phyloP scores from a whole-genome alignment of 35 echinoderm and acorn worm species.

The Antedon bifida region DNA sequence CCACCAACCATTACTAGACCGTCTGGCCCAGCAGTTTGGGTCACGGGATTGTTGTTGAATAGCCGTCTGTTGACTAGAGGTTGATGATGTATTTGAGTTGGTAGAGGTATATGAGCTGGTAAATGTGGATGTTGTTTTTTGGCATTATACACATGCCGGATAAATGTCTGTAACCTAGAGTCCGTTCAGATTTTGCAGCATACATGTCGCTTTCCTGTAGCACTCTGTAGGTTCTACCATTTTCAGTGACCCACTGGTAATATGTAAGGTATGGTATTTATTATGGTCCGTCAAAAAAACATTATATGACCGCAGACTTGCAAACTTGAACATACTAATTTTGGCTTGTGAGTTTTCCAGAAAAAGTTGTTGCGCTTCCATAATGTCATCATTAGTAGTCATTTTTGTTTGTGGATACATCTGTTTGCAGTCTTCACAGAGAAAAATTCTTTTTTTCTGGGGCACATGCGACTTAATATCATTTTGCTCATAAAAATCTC shows the following conservation, averaged over 20 bases:
- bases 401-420: neutral
- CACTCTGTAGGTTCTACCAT: neutral
- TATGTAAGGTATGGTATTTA: neutral
- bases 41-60: too few relatives aligned
- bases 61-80: too few relatives aligned
- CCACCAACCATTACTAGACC: too few relatives aligned
- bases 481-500: constrained; percentile 18
- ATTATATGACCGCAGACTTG: too few relatives aligned
- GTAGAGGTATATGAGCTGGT: too few relatives aligned
- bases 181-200: neutral
- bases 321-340: neutral
- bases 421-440: neutral
- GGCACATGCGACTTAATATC: constrained; percentile 7
- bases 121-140: neutral
- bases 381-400: neutral
- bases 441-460: neutral
- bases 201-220: neutral
- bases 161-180: neutral
- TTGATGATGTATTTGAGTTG: too few relatives aligned
- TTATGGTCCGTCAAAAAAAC: too few relatives aligned
- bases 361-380: neutral
- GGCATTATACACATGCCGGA: constrained; percentile 6
- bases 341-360: neutral
- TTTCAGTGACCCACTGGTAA: neutral
- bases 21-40: too few relatives aligned